Base-by-base conservation (phyloP, 2,797 vertebrate species). In the Nyctalus aviator region DNA sequence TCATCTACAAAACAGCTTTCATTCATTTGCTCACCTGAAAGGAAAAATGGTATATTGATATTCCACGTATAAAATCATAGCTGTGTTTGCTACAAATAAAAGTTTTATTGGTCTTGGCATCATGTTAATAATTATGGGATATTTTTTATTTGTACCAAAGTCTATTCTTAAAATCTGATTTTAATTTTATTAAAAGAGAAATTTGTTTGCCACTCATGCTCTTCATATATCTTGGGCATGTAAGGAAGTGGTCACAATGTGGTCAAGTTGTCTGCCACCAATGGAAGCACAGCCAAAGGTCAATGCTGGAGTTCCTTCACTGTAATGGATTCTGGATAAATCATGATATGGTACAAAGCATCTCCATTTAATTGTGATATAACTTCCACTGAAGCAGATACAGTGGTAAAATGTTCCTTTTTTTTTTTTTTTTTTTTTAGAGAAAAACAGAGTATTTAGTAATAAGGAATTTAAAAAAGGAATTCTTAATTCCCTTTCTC, bases 11-110 rank as follows among this genome's bases (percentile, higher is more conserved):
- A 62, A 44, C 0, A 46, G 10, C 68, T 72, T 90, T 81, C 21
- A 66, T 71, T 88, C 20, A 88, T 32, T 62, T 88, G 32, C 48
- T 77, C 41, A 68, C 55, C n/a, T 68, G 53, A 87, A 79, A 90
- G 15, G 46, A 91, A 69, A 15, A 84, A 57, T 32, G 3, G 7
- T 53, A n/a, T 72, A 18, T 73, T 75, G 87, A 66, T 53, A 77
- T 57, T 71, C 32, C 30, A 32, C 25, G 20, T 92, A 48, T 12
- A 90, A 88, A 85, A 48, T 14, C 0, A 75, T 9, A 83, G 9
- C 46, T 76, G 30, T 41, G 32, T 89, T 66, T 13, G 53, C n/a
- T 84, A 14, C 35, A 73, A 79, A 89, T 12, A 73, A 15, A 93
- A 37, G 25, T 71, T 37, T 35, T 46, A 3, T n/a, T 89, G 37